Conservation (phyloP, 2,113 vertebrate genomes). For the Tychaedon coryphoeus region DNA sequence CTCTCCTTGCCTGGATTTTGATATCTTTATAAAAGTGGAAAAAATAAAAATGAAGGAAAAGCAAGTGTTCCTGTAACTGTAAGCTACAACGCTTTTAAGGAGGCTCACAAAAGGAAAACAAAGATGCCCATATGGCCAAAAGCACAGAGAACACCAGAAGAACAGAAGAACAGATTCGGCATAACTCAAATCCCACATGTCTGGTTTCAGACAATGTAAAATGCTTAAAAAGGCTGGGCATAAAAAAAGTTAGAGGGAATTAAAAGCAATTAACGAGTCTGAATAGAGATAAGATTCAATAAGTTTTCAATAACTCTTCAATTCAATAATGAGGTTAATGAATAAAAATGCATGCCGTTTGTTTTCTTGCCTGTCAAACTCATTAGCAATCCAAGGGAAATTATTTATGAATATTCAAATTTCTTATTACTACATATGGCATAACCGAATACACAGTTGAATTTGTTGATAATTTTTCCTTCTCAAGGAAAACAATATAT, state of each 20-base stretch:
- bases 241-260: background rate
- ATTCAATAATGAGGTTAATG: constrained; percentile 55
- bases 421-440: constrained; percentile 66
- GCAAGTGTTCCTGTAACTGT: background rate
- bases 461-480: constrained; percentile 55
- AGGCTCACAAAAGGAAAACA: constrained; percentile 28
- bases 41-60: background rate
- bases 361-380: constrained; percentile 66
- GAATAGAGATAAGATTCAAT: constrained; percentile 50
- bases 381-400: constrained; percentile 69
- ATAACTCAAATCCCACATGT: background rate
- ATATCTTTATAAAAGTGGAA: background rate
- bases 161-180: background rate
- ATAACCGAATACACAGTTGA: constrained; percentile 59
- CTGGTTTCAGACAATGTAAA: constrained; percentile 10
- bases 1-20: background rate
- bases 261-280: constrained; percentile 47
- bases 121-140: constrained; percentile 42
- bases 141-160: constrained; percentile 4
- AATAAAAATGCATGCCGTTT: constrained; percentile 60
- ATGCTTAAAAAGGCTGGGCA: background rate
- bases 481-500: constrained; percentile 60
- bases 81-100: background rate
- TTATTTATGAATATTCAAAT: constrained; percentile 68
- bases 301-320: constrained; percentile 58